phyloP scores from a whole-genome alignment of 2,888 invertebrate species.

The Volucella zonaria region DNA sequence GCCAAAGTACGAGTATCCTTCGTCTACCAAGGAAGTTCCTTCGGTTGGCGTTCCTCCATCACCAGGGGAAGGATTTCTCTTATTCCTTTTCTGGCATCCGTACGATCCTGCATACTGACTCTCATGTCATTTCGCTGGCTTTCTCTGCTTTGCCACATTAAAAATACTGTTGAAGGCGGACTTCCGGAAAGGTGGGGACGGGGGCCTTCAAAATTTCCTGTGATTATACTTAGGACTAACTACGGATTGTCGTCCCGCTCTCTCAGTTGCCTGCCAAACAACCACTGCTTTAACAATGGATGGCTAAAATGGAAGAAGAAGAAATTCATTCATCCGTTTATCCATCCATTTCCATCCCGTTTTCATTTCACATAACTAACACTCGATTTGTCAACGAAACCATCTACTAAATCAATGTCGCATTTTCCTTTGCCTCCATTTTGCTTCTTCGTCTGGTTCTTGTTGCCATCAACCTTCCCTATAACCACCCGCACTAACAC shows the following conservation, averaged over 20 bases:
- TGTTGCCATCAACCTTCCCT: too few species aligned
- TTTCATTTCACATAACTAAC: constrained; percentile 75
- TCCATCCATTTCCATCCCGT: constrained; percentile 65
- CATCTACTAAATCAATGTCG: constrained; percentile 76
- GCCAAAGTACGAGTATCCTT: constrained; percentile 59
- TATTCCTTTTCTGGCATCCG: neutral
- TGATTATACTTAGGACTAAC: constrained; percentile 59
- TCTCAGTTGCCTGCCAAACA: neutral
- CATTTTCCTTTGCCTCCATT: constrained; percentile 55
- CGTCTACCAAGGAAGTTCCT: constrained; percentile 52
- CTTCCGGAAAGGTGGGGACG: neutral
- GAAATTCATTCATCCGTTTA: constrained; percentile 51
- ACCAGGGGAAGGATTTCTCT: constrained; percentile 25
- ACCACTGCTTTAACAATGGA: constrained; percentile 11
- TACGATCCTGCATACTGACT: neutral
- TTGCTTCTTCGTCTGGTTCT: constrained; percentile 7
- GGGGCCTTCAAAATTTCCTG: constrained; percentile 32
- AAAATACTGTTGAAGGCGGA: constrained; percentile 31
- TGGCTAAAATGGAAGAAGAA: neutral
- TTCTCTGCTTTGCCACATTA: constrained; percentile 42
- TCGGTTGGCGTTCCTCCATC: constrained; percentile 44
- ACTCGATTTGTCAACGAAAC: constrained; percentile 76
- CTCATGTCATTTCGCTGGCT: neutral
- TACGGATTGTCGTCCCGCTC: constrained; percentile 2
- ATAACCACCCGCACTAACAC: neutral